Percentiles rank a stretch among this genome's conserved stretches.
Conservation (phyloP, 2,797 vertebrate species). For the Mus caroli region DNA sequence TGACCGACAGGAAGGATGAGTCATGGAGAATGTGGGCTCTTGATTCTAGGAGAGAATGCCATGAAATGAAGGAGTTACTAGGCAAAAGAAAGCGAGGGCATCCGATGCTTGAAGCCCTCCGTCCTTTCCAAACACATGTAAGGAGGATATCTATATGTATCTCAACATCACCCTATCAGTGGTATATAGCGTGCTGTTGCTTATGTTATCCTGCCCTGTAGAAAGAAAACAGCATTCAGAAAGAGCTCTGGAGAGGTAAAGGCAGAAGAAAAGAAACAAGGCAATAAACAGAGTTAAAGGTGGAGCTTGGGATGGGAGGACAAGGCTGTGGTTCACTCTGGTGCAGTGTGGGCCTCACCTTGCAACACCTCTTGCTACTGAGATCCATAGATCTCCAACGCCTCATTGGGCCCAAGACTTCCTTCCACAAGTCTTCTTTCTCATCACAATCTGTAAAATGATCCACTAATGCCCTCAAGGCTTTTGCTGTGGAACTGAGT, state of each 20-base stretch:
- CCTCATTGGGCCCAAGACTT: neutral
- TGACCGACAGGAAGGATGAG: neutral
- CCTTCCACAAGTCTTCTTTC: neutral
- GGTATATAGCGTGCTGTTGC: neutral
- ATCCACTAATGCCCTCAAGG: conserved; percentile 16
- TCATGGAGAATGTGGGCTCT: neutral
- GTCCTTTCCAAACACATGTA: neutral
- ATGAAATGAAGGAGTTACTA: conserved; percentile 17
- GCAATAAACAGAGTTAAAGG: neutral
- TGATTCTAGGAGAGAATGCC: neutral
- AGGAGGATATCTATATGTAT: neutral
- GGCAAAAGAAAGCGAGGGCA: neutral
- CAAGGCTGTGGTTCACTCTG: neutral
- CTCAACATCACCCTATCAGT: neutral
- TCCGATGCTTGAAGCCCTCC: neutral
- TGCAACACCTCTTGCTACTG: neutral
- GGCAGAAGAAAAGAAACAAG: neutral
- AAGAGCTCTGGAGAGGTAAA: neutral
- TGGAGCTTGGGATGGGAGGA: neutral
- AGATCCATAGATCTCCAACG: neutral
- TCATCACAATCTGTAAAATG: conserved; percentile 47
- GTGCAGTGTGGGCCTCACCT: neutral
- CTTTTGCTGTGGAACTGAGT: conserved; percentile 16
- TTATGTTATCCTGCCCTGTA: conserved; percentile 6
- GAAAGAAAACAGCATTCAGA: neutral